Conservation (phyloP, 2,113 vertebrate genomes). For the Lophura nycthemera region DNA sequence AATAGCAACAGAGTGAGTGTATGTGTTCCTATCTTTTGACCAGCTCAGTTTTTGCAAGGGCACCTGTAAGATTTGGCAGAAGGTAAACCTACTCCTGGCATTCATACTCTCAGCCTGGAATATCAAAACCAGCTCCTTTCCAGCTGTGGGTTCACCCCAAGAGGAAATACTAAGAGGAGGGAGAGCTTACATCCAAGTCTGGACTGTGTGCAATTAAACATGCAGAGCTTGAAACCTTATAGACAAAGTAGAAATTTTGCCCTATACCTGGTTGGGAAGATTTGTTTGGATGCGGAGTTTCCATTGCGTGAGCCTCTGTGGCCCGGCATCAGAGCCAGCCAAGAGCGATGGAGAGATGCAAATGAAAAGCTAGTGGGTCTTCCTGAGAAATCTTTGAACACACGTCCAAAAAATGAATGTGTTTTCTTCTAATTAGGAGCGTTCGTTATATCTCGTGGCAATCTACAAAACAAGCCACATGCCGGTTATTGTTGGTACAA, state of each 20-base stretch:
- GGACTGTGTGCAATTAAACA: background rate
- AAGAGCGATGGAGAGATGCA: background rate
- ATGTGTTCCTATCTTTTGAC: background rate
- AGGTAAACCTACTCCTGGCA: background rate
- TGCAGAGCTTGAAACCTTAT: background rate
- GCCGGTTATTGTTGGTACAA: conserved; percentile 64
- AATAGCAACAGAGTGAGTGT: background rate
- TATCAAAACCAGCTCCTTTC: background rate
- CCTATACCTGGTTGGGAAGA: background rate
- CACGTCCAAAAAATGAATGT: conserved; percentile 30
- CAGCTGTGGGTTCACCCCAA: background rate
- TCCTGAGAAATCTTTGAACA: conserved; percentile 54
- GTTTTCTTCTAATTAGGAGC: conserved; percentile 48
- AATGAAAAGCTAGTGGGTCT: conserved; percentile 23
- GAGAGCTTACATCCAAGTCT: background rate
- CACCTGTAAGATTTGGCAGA: background rate
- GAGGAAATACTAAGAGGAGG: background rate
- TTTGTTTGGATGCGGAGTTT: background rate
- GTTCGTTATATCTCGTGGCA: conserved; percentile 36
- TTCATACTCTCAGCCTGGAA: background rate
- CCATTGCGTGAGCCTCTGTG: background rate
- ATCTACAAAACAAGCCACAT: conserved; percentile 69
- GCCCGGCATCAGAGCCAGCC: accelerated
- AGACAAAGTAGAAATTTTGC: background rate
- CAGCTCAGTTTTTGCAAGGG: background rate